phyloP scores from a whole-genome alignment of 1,140 invertebrate genomes.

The Drosophila melanogaster region Release_6_plus_ISO1_MT NT_033779.5:12672001-12672500 shows the following conservation, averaged over 20 bases:
- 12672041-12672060: too few relatives aligned
- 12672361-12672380: constrained; percentile 38
- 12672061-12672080: too few relatives aligned
- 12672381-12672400: constrained; percentile 36
- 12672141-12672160: neutral
- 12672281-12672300: constrained; percentile 56
- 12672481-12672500: constrained; percentile 56
- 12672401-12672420: constrained; percentile 52
- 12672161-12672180: constrained; percentile 20
- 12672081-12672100: too few relatives aligned
- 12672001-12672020: constrained; percentile 2
- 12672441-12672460: constrained; percentile 15
- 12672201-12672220: constrained; percentile 24
- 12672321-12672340: constrained; percentile 83
- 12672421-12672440: constrained; percentile 37
- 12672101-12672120: neutral
- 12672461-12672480: constrained; percentile 27
- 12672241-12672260: constrained; percentile 70
- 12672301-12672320: constrained; percentile 67
- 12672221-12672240: constrained; percentile 60
- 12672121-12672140: neutral
- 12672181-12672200: constrained; percentile 31
- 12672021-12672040: too few relatives aligned
- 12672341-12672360: constrained; percentile 63
- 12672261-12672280: constrained; percentile 28